A percentile compares a stretch with the other conserved stretches of the same genome.
Conservation (phyloP, 2,888 invertebrate species). For the Cheilosia urbana region DNA sequence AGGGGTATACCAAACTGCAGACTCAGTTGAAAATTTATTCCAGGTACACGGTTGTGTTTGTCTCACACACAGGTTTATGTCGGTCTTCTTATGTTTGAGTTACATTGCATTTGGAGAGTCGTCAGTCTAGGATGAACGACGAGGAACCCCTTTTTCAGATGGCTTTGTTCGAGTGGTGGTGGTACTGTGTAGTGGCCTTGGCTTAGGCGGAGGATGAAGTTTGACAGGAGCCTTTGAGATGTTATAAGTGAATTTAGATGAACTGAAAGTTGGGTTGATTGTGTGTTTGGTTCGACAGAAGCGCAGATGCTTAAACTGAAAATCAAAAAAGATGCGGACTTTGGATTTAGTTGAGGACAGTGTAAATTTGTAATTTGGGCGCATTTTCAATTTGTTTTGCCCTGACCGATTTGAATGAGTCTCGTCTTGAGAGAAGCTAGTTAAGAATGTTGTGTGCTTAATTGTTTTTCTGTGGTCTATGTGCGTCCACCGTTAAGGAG, state of each 20-base stretch:
- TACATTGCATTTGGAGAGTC: conserved; percentile 57
- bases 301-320: conserved; percentile 39
- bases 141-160: conserved; percentile 10
- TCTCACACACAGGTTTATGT: conserved; percentile 17
- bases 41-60: conserved; percentile 50
- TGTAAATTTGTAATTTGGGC: conserved; percentile 23
- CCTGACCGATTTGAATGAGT: background rate
- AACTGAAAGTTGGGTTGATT: conserved; percentile 28
- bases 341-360: background rate
- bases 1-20: conserved; percentile 8
- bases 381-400: background rate
- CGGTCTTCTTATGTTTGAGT: conserved; percentile 48
- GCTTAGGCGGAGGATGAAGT: conserved; percentile 14
- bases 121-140: conserved; percentile 17
- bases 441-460: too few relatives aligned
- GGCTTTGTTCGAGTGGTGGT: conserved; percentile 24
- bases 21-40: conserved; percentile 57
- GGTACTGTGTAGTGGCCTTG: background rate
- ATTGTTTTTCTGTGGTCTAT: too few relatives aligned
- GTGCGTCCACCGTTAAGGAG: too few relatives aligned
- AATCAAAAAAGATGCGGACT: background rate
- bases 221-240: conserved; percentile 58
- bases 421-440: too few relatives aligned
- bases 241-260: conserved; percentile 64
- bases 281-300: conserved; percentile 1